Percentiles rank a stretch among this genome's conserved stretches.
Evolutionary conservation across 64 coral and sea anemone genomes (phyloP).

Genomic region (Hydrozoanthus tunicans): DNA sequence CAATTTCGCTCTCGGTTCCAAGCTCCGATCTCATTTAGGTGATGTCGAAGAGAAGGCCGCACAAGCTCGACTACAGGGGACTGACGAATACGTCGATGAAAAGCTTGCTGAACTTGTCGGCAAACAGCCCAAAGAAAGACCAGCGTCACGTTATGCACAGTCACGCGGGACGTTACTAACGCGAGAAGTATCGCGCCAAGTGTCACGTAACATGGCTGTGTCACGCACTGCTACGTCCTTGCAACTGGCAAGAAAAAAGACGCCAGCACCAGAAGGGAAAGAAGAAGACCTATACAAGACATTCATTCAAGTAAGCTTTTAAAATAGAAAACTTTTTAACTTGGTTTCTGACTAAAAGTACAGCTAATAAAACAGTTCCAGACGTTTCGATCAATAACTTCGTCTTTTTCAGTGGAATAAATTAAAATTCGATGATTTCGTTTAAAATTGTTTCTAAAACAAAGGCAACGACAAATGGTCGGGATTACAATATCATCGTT

Average conservation of each 20-base stretch:
- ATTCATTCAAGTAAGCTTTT: constrained; percentile 79
- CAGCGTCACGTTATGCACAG: constrained; percentile 86
- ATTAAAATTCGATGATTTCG: too few species aligned
- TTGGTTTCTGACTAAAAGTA: too few species aligned
- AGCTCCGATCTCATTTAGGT: constrained; percentile 76
- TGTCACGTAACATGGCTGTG: constrained; percentile 82
- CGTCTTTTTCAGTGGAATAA: too few species aligned
- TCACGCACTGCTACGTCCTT: constrained; percentile 82
- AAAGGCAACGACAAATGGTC: too few species aligned
- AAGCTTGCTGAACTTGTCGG: constrained; percentile 74
- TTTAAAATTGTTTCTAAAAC: too few species aligned
- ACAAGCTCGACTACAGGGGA: constrained; percentile 79
- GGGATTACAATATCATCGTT: too few species aligned
- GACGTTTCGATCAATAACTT: too few species aligned
- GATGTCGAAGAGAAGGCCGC: constrained; percentile 76
- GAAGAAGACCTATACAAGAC: constrained; percentile 90
- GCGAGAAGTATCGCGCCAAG: constrained; percentile 70
- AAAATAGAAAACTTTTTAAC: neutral
- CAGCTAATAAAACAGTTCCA: too few species aligned
- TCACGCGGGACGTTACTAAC: constrained; percentile 75
- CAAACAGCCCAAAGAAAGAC: constrained; percentile 66
- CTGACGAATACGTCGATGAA: constrained; percentile 88
- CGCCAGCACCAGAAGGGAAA: neutral
- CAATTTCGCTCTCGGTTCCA: constrained; percentile 85
- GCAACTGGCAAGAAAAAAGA: constrained; percentile 72